Conservation (phyloP, 2,888 invertebrate genomes). For the Petrolisthes manimaculis region DNA sequence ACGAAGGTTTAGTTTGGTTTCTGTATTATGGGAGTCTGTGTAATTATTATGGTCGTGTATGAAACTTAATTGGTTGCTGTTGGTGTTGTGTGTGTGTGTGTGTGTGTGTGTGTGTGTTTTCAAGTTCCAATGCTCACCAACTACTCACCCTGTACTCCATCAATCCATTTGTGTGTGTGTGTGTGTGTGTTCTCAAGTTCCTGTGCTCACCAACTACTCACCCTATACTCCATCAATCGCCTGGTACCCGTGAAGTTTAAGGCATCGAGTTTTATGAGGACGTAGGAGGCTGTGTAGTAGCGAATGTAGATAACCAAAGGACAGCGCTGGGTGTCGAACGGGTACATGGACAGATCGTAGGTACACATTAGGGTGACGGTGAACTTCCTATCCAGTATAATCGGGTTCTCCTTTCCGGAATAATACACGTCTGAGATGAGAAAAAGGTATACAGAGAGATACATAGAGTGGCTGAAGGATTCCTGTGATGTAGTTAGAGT, state of each 20-base stretch:
- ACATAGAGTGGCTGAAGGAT: background rate
- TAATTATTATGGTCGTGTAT: too few relatives aligned
- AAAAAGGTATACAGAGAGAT: background rate
- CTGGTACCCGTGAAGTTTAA: slow-evolving; percentile 30
- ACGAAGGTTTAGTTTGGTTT: too few relatives aligned
- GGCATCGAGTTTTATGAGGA: slow-evolving; percentile 4
- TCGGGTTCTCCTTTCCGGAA: slow-evolving; percentile 14
- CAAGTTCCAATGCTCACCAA: background rate
- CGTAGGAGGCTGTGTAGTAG: slow-evolving; percentile 29
- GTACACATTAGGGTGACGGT: slow-evolving; percentile 35
- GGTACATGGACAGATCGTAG: slow-evolving; percentile 44
- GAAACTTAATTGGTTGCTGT: too few relatives aligned
- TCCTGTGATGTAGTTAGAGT: too few relatives aligned
- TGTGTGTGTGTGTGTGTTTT: background rate
- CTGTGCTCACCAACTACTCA: background rate
- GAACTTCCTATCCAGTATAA: slow-evolving; percentile 31
- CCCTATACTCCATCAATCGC: slow-evolving; percentile 36
- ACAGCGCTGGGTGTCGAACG: slow-evolving; percentile 40
- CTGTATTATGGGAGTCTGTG: too few relatives aligned
- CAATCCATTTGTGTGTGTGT: background rate
- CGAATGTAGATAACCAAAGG: slow-evolving; percentile 17
- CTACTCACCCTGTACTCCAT: slow-evolving; percentile 38
- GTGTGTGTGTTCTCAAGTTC: background rate
- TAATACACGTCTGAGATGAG: slow-evolving; percentile 28
- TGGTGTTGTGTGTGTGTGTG: too few relatives aligned